These are phyloP conservation scores for Drosophila varians DNA, from an alignment of 1,140 invertebrate genomes.

Conservation along the genomic window DNA sequence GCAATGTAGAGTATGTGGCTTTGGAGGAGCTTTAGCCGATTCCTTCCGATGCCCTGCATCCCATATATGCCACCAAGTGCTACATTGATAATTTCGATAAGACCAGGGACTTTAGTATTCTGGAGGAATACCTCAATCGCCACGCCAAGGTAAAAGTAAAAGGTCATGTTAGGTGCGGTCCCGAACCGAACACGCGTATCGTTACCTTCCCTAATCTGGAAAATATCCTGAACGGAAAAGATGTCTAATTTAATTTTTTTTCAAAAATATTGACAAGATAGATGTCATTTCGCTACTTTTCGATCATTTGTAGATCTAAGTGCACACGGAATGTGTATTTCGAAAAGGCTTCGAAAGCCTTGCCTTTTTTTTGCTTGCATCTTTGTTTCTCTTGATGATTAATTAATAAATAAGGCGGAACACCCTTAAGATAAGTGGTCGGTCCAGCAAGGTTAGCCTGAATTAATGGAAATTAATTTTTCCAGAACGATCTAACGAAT, in stretches of 20 bases:
- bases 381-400: too few species aligned
- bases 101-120: slow-evolving; percentile 6
- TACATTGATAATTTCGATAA: slow-evolving; percentile 54
- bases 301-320: too few species aligned
- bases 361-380: too few species aligned
- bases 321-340: slow-evolving; percentile 6
- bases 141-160: background rate
- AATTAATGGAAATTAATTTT: too few species aligned
- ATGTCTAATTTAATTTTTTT: background rate
- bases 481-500: too few species aligned
- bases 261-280: slow-evolving; percentile 4
- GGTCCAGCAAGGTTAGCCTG: too few species aligned
- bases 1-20: slow-evolving; percentile 40
- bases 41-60: background rate
- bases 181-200: slow-evolving; percentile 31
- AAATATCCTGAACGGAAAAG: slow-evolving; percentile 13
- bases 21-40: slow-evolving; percentile 44
- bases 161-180: slow-evolving; percentile 29
- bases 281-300: slow-evolving; percentile 15
- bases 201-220: slow-evolving; percentile 31
- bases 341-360: too few species aligned
- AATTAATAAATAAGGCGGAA: too few species aligned
- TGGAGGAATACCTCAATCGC: slow-evolving; percentile 23
- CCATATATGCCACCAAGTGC: slow-evolving; percentile 47
- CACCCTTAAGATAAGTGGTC: too few species aligned